phyloP scores from a whole-genome alignment of 2,113 vertebrate species.

The Leptobrachium leishanense region DNA sequence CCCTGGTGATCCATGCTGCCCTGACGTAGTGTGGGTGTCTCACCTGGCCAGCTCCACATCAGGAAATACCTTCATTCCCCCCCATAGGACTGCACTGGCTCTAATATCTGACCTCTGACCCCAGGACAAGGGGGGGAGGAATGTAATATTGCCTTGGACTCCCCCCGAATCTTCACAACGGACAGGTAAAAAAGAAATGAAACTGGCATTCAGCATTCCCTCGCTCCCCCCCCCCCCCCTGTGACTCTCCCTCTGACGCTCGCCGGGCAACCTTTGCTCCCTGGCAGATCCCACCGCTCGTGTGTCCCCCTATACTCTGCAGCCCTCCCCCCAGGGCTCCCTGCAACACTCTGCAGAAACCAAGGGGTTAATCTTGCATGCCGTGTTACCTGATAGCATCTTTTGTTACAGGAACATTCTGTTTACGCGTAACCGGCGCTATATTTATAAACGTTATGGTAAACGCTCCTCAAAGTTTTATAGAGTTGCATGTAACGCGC shows the following conservation, averaged over 20 bases:
- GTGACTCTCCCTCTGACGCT: neutral
- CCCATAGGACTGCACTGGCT: neutral
- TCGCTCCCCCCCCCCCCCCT: neutral
- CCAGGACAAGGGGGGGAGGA: neutral
- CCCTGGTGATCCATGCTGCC: neutral
- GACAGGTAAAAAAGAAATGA: constrained; percentile 7
- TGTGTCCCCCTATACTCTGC: too few species aligned
- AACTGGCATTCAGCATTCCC: too few species aligned
- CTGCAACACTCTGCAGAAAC: too few species aligned
- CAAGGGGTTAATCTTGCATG: too few species aligned
- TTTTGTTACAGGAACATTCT: too few species aligned
- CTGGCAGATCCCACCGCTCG: neutral
- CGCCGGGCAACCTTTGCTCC: neutral
- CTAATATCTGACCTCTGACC: constrained; percentile 12
- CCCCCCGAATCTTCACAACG: neutral
- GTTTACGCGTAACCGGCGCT: too few species aligned
- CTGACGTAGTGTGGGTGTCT: constrained; percentile 24
- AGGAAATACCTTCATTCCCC: constrained; percentile 33
- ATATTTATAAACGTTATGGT: too few species aligned
- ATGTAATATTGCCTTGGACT: neutral
- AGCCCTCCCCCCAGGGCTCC: too few species aligned
- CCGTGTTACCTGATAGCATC: too few species aligned
- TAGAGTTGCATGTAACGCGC: too few species aligned
- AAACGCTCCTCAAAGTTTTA: too few species aligned
- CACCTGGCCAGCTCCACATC: constrained; percentile 27